Base-by-base conservation (phyloP, 2,797 vertebrate genomes). In the Cryptoprocta ferox region DNA sequence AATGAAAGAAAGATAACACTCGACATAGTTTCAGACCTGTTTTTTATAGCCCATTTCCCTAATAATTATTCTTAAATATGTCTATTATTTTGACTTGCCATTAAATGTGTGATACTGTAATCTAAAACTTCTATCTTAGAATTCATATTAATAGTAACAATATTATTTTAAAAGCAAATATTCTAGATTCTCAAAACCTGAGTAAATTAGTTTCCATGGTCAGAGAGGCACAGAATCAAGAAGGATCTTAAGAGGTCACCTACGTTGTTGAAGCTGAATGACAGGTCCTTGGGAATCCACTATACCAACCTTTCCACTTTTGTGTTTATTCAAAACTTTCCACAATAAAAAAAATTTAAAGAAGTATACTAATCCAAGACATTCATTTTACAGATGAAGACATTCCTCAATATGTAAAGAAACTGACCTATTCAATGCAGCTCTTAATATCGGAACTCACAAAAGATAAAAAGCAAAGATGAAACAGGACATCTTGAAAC, bases 401-500 rank as follows among this genome's bases (percentile, higher is more conserved):
- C 16, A 61, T 45, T 3, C 19, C 63, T 83, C 37, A 73, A 18
- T 6, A 78, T 65, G 6, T 70, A 95, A 86, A 86, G n/a, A 83
- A 89, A 83, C 11, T 96, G 35, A 66, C 15, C 79, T 91, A 37
- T n/a, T 8, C 42, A 95, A 65, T 90, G 21, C 94, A 97, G 5
- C 32, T 97, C 89, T 83, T 70, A 76, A 70, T 63, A 78, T 1
- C 28, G 18, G 1, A 79, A 65, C 32, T 82, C 93, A 91, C 65
- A 95, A 95, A 50, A 89, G 85, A 90, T 90, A 84, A 83, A 48
- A 80, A 66, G 12, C 39, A 68, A 79, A n/a, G 37, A 80, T n/a
- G 19, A 95, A 88, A 56, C n/a, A 80, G 82, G 68, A 81, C 56
- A 88, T 95, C 50, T 82, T 97, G 83, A 97, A 97, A 39, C 94